Base-by-base conservation (phyloP, 2,797 vertebrate species). In the Lateolabrax maculatus region DNA sequence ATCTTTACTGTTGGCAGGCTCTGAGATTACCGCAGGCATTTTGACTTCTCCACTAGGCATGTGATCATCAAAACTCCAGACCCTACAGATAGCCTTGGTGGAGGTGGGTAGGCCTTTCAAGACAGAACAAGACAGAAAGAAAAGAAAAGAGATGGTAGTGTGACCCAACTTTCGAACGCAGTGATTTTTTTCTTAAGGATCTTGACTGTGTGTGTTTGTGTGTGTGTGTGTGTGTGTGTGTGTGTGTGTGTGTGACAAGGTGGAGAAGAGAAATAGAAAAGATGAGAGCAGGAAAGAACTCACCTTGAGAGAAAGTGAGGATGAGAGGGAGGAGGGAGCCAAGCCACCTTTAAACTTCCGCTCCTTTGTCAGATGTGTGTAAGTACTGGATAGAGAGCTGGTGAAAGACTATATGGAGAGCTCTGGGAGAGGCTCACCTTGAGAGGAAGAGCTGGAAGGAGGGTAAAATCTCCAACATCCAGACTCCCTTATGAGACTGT, bases 31-130 rank as follows among this genome's bases (percentile, higher is more conserved):
- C 9, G 63, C 77, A 81, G 81, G 91, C 72, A 81, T 65, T 79
- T 75, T 90, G 86, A 92, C 88, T 90, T 91, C 84, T 88, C 31
- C 73, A 87, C 68, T 61, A 79, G 78, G 83, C 66, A 79, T 72
- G 81, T 84, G 86, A 87, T 83, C 84, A 90, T 76, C 78, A 79
- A 66, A 80, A 82, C 44, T 25, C 66, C 46, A 80, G 63, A 79
- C 62, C 64, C 56, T 69, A 62, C 57, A 79, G 79, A 53, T 29
- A 37, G 18, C 65, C 76, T 80, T 71, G 55, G 65, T 70, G 77
- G 81, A 77, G 52, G 76, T 69, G 46, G 75, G 68, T 85, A 75
- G 69, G 68, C 79, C 83, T 92, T 90, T 75, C 67, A 84, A 90
- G 82, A 81, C 67, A 80, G 60, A 79, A 68, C 43, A 74, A 55